Conservation (phyloP, 1,140 invertebrate genomes). For the Drosophila lacteicornis region DNA sequence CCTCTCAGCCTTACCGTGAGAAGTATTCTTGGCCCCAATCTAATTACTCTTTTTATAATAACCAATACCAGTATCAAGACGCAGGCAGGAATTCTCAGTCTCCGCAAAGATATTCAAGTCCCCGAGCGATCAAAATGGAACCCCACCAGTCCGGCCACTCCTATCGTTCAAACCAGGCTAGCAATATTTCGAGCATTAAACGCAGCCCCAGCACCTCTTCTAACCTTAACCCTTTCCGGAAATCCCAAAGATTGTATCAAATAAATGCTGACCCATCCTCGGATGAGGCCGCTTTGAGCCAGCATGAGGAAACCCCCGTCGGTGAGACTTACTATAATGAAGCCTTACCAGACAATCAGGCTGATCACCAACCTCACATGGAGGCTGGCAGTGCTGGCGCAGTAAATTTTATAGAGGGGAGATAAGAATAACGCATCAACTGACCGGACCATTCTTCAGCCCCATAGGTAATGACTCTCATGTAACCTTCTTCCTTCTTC, state of each 20-base stretch:
- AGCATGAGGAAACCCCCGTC: too few species aligned
- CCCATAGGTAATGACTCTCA: too few species aligned
- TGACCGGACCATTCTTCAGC: neutral
- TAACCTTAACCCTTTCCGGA: too few species aligned
- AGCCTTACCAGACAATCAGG: too few species aligned
- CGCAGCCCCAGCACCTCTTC: too few species aligned
- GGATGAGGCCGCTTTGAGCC: too few species aligned
- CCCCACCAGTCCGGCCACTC: neutral
- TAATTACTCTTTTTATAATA: neutral
- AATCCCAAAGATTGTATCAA: too few species aligned
- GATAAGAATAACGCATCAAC: constrained; percentile 5
- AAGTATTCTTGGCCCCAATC: neutral
- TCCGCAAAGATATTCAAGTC: neutral
- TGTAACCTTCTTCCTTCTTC: too few species aligned
- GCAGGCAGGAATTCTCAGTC: neutral
- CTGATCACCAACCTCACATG: too few species aligned
- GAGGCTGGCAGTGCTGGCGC: neutral
- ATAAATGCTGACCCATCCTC: too few species aligned
- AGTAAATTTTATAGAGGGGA: neutral
- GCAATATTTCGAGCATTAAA: neutral
- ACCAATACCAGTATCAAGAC: too few species aligned
- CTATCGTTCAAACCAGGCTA: neutral
- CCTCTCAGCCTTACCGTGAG: neutral
- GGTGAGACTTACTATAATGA: too few species aligned
- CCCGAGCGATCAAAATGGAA: neutral